phyloP scores from a whole-genome alignment of 2,888 invertebrate species.

The Galerucella pusilla region DNA sequence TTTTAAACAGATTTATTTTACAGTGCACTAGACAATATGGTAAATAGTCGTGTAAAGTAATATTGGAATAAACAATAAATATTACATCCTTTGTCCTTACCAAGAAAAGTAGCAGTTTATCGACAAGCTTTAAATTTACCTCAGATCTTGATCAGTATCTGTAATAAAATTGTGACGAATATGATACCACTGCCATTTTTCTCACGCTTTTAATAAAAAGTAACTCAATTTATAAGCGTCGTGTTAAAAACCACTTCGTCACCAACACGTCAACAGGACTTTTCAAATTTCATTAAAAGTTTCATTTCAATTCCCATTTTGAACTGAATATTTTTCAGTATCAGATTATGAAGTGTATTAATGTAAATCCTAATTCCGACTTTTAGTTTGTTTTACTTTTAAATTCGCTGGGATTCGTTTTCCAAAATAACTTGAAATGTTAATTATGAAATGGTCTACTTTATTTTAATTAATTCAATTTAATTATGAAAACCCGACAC shows the following conservation, averaged over 20 bases:
- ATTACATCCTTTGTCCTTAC: too few species aligned
- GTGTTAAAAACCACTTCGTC: not conserved
- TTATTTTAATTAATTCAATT: not conserved
- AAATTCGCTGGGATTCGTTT: not conserved
- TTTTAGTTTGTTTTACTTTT: conserved; percentile 18
- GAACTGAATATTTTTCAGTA: conserved; percentile 17
- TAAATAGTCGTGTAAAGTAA: too few species aligned
- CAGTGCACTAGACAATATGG: too few species aligned
- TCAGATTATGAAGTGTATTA: conserved; percentile 21
- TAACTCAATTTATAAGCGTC: not conserved
- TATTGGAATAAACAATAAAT: too few species aligned
- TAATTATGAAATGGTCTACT: not conserved
- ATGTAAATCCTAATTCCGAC: conserved; percentile 7
- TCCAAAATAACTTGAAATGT: not conserved
- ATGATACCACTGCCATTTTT: too few species aligned
- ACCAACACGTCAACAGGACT: conserved; percentile 16
- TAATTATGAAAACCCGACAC: not conserved
- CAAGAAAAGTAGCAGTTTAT: too few species aligned
- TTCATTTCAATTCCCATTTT: conserved; percentile 22
- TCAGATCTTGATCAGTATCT: too few species aligned
- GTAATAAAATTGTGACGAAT: too few species aligned
- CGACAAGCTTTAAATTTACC: too few species aligned
- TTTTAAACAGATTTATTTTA: too few species aligned
- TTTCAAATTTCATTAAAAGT: conserved; percentile 26
- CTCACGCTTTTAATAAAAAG: not conserved